Conservation (phyloP, 2,797 vertebrate species). For the Tapirus indicus region DNA sequence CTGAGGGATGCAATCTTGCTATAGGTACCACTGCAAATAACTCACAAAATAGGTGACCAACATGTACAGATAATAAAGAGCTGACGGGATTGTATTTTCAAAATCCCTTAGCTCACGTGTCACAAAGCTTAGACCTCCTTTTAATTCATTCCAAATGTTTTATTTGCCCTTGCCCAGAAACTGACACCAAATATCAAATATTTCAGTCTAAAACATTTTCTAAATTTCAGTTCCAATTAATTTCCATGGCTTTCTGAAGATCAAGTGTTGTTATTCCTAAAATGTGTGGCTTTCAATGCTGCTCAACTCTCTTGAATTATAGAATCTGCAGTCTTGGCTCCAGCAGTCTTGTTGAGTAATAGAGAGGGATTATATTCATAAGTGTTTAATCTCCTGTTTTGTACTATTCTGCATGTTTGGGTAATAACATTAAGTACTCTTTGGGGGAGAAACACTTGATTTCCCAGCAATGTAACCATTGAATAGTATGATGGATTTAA, state of each 20-base stretch:
- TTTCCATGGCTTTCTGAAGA: constrained; percentile 77
- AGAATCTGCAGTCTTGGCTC: background rate
- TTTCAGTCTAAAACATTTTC: constrained; percentile 68
- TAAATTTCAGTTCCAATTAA: constrained; percentile 73
- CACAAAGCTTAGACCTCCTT: constrained; percentile 70
- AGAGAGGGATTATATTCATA: background rate
- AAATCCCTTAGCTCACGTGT: constrained; percentile 66
- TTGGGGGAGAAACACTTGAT: constrained; percentile 6
- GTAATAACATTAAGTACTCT: constrained; percentile 38
- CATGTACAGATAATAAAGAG: background rate
- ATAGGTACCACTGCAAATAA: background rate
- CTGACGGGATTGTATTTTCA: constrained; percentile 41
- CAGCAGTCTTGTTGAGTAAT: constrained; percentile 5
- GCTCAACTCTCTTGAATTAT: constrained; percentile 70
- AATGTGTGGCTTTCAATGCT: constrained; percentile 52
- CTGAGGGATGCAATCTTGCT: background rate
- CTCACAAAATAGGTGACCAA: constrained; percentile 21
- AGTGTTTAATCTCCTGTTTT: background rate
- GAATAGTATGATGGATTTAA: background rate
- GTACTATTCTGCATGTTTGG: constrained; percentile 63
- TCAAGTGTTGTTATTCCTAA: constrained; percentile 63
- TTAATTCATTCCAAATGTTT: constrained; percentile 76
- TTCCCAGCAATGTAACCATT: constrained; percentile 25
- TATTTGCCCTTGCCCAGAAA: constrained; percentile 52
- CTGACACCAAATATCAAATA: constrained; percentile 67